These are phyloP conservation scores for Spodoptera littoralis DNA, from an alignment of 2,888 invertebrate species.

Conservation along the genomic window DNA sequence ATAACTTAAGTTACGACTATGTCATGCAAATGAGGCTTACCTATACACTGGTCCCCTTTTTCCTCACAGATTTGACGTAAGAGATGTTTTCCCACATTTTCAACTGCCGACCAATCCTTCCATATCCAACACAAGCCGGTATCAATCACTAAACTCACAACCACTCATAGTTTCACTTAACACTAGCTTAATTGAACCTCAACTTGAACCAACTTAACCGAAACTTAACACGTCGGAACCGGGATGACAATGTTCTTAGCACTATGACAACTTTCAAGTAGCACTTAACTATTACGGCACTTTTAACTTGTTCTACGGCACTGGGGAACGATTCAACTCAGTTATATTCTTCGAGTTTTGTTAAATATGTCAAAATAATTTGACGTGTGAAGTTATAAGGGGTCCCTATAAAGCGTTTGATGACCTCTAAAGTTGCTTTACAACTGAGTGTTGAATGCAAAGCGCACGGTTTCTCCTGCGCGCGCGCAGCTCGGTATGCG, in stretches of 20 bases:
- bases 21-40: conserved; percentile 64
- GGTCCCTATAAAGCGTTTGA: conserved; percentile 82
- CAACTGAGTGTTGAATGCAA: conserved; percentile 85
- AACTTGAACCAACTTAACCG: conserved; percentile 53
- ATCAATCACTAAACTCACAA: conserved; percentile 62
- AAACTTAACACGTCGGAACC: conserved; percentile 62
- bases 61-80: conserved; percentile 84
- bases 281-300: conserved; percentile 48
- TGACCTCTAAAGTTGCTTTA: conserved; percentile 84
- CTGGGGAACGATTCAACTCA: conserved; percentile 10
- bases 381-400: conserved; percentile 66
- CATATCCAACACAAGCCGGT: conserved; percentile 72
- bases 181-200: conserved; percentile 59
- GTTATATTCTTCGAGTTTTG: conserved; percentile 46
- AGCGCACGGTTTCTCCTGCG: conserved; percentile 83
- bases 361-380: conserved; percentile 65
- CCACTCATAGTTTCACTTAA: conserved; percentile 68
- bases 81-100: conserved; percentile 84
- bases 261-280: conserved; percentile 52
- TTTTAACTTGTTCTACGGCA: conserved; percentile 30
- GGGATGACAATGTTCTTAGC: conserved; percentile 53
- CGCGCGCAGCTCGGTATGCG: conserved; percentile 84
- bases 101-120: conserved; percentile 63
- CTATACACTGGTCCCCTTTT: conserved; percentile 80
- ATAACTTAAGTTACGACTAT: conserved; percentile 43